These are phyloP conservation scores for Typhlomys cinereus DNA, from an alignment of 2,113 vertebrate species.

Conservation along the genomic window DNA sequence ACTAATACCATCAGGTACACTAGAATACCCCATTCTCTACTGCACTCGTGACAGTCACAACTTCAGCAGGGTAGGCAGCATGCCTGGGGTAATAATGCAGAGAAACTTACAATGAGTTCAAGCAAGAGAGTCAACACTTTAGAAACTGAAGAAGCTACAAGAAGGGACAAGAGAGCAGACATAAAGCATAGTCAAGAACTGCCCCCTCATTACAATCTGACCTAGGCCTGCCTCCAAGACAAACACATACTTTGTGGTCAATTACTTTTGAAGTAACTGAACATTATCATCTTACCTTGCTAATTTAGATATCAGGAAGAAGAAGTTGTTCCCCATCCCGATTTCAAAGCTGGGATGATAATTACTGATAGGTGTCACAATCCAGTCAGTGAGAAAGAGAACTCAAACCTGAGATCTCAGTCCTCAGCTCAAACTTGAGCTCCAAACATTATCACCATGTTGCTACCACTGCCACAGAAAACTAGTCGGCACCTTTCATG, in stretches of 20 bases:
- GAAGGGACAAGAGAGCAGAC: neutral
- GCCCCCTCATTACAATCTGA: too few relatives aligned
- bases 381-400: neutral
- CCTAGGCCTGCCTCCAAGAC: neutral
- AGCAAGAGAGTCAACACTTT: neutral
- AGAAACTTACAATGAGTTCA: neutral
- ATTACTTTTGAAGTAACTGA: neutral
- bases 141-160: neutral
- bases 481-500: neutral
- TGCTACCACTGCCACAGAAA: neutral
- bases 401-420: neutral
- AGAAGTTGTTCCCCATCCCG: neutral
- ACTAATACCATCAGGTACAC: too few relatives aligned
- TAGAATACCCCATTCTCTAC: neutral
- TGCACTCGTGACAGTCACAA: rapidly evolving
- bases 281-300: neutral
- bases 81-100: rapidly evolving
- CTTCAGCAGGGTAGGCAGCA: rapidly evolving
- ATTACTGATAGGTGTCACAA: neutral
- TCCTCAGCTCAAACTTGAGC: neutral
- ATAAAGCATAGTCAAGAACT: neutral
- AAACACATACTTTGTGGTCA: neutral
- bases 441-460: rapidly evolving
- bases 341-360: neutral
- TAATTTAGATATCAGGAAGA: neutral